phyloP scores from a whole-genome alignment of 2,797 vertebrate genomes.

The Gallinago solitaria region DNA sequence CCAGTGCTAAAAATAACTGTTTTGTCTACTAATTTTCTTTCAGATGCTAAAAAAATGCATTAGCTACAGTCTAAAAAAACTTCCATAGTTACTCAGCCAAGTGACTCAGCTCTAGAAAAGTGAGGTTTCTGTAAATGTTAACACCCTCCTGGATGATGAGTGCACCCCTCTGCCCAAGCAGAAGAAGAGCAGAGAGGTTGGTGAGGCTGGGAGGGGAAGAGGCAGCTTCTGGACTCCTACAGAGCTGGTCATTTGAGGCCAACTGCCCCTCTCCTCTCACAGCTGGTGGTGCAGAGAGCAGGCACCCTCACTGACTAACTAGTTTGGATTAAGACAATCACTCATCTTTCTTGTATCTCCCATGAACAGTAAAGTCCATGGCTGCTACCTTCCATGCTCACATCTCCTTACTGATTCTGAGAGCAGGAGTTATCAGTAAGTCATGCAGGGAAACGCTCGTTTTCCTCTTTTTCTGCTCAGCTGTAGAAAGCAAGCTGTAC shows the following conservation, averaged over 20 bases:
- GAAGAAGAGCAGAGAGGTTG: not conserved
- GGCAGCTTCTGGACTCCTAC: not conserved
- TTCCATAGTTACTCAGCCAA: conserved; percentile 15
- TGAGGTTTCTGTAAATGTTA: not conserved
- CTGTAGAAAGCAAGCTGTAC: not conserved
- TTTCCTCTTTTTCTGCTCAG: not conserved
- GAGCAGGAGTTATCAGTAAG: not conserved
- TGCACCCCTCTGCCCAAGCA: not conserved
- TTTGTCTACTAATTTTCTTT: conserved; percentile 52
- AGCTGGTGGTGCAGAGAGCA: not conserved
- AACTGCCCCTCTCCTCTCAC: not conserved
- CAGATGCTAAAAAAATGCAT: conserved; percentile 44
- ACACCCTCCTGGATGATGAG: not conserved
- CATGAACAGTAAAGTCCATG: not conserved
- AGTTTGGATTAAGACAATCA: not conserved
- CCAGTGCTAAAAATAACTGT: conserved; percentile 64
- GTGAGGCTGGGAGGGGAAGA: not conserved
- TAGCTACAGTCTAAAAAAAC: conserved; percentile 22
- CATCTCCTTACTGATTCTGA: not conserved
- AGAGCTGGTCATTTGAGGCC: not conserved
- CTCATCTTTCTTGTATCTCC: not conserved
- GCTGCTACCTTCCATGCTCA: rapidly evolving
- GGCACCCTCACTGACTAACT: not conserved
- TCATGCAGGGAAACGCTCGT: not conserved
- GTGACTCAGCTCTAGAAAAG: conserved; percentile 53